phyloP scores from a whole-genome alignment of 2,888 invertebrate genomes.

The Caenorhabditis panamensis region DNA sequence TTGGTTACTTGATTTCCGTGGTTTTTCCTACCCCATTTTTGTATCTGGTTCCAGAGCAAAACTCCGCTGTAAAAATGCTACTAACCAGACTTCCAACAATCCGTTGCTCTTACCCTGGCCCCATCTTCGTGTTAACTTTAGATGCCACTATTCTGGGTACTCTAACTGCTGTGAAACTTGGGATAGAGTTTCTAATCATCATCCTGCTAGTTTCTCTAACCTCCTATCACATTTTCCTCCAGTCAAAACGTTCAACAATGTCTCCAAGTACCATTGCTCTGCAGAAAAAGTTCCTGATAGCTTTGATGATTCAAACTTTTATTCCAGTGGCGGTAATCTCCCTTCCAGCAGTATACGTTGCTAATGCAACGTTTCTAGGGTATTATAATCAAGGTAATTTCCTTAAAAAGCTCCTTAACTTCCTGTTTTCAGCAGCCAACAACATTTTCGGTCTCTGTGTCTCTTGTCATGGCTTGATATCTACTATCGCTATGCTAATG shows the following conservation, averaged over 20 bases:
- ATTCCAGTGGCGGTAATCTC: not conserved
- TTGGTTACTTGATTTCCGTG: not conserved
- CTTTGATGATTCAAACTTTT: not conserved
- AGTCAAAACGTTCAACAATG: no score
- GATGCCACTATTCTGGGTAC: not conserved
- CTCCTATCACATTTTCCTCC: not conserved
- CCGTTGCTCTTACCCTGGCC: not conserved
- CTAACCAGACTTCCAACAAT: not conserved
- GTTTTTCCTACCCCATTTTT: not conserved
- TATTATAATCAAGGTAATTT: not conserved
- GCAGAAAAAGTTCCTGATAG: not conserved
- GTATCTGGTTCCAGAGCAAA: not conserved
- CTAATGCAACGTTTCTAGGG: not conserved
- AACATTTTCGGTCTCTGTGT: not conserved
- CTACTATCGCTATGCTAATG: not conserved
- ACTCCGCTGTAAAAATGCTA: not conserved
- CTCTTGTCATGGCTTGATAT: not conserved
- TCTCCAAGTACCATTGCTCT: not conserved
- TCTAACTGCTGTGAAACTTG: not conserved
- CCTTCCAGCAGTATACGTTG: not conserved
- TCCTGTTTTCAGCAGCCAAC: not conserved
- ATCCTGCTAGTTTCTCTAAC: not conserved
- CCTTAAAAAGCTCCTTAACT: no score
- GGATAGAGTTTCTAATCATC: not conserved
- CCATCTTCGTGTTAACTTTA: not conserved